These are phyloP conservation scores for Hippolais icterina DNA, from an alignment of 2,113 vertebrate species.

Conservation along the genomic window DNA sequence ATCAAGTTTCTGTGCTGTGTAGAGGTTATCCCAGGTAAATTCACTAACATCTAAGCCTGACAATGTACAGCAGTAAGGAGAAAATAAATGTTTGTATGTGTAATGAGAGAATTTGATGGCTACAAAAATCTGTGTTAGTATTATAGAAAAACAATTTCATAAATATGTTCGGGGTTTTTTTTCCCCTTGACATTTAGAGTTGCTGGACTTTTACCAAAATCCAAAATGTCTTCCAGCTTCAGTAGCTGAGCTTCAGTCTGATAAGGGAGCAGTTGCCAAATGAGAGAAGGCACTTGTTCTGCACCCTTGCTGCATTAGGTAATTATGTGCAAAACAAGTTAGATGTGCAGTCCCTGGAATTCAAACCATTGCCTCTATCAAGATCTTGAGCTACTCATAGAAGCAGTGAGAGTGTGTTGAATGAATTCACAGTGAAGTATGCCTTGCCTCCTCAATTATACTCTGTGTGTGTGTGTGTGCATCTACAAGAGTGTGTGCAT, in stretches of 20 bases:
- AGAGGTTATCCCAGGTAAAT: not conserved
- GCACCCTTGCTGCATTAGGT: not conserved
- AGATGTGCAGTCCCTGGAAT: not conserved
- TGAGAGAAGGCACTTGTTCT: not conserved
- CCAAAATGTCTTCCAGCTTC: not conserved
- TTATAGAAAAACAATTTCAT: not conserved
- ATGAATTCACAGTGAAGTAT: not conserved
- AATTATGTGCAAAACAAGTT: not conserved
- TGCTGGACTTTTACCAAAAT: conserved; percentile 21
- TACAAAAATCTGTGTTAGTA: not conserved
- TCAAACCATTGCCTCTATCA: not conserved
- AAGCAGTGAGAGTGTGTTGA: not conserved
- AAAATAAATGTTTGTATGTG: not conserved
- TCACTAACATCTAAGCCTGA: not conserved
- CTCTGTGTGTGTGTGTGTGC: too few relatives aligned
- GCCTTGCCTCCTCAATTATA: not conserved
- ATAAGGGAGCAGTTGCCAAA: not conserved
- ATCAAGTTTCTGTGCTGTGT: not conserved
- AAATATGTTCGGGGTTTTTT: not conserved
- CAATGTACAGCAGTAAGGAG: not conserved
- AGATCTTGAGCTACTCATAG: not conserved
- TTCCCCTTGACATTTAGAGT: not conserved
- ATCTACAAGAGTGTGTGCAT: not conserved
- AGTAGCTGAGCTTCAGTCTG: not conserved
- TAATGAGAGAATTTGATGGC: not conserved